Conservation (phyloP, 2,888 invertebrate species). For the Nesidiocoris tenuis region DNA sequence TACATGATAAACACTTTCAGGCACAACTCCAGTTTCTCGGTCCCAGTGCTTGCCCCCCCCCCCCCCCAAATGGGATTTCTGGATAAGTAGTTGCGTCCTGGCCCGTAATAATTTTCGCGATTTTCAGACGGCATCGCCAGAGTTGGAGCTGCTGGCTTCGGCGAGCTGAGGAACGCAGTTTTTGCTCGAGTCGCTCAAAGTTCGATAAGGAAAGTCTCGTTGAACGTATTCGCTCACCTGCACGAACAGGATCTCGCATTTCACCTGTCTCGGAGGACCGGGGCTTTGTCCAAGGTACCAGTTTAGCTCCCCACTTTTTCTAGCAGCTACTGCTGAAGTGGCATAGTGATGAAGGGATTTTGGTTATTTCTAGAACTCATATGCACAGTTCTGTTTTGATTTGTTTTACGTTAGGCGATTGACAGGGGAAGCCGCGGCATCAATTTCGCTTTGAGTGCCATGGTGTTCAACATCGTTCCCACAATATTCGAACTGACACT, state of each 20-base stretch:
- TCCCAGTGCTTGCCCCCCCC: too few species aligned
- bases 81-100: too few species aligned
- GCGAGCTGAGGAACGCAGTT: constrained; percentile 95
- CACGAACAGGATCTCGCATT: constrained; percentile 92
- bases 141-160: constrained; percentile 86
- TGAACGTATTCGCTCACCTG: constrained; percentile 92
- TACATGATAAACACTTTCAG: too few species aligned
- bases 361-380: too few species aligned
- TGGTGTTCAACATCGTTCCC: constrained; percentile 97
- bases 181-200: constrained; percentile 97
- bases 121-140: constrained; percentile 93
- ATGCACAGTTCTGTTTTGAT: too few species aligned
- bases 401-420: constrained; percentile 80
- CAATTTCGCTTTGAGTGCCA: constrained; percentile 92
- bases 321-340: too few species aligned
- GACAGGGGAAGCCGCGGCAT: constrained; percentile 93
- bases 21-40: too few species aligned
- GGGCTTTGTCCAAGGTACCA: constrained; percentile 82
- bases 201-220: constrained; percentile 90
- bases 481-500: constrained; percentile 90
- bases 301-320: too few species aligned
- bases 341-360: too few species aligned
- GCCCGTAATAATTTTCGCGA: too few species aligned
- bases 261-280: constrained; percentile 92
- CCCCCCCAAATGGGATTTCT: too few species aligned